Evolutionary conservation across 2,113 vertebrate species (phyloP), one percentile per base, ranked within the genome.

Genomic region (Salvator merianae): DNA sequence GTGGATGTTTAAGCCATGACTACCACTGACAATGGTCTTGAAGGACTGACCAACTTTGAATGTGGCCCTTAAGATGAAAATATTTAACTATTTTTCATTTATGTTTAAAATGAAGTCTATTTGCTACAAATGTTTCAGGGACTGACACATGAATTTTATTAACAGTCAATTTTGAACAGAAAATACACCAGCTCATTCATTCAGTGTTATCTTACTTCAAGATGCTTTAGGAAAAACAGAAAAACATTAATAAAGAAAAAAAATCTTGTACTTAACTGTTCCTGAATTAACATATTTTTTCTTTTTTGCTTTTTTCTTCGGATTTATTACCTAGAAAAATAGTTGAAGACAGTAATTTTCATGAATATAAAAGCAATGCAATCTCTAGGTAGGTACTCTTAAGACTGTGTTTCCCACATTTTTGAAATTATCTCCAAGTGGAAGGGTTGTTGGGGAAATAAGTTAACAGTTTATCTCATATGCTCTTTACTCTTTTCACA

Each of bases 261-360:
- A 90, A 92, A 79, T 55, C 36, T 82, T 89, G 69, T 86, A 97
- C 98, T 97, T 96, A 85, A 99, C 99, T 90, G 98, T 99, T 96
- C 99, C 99, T 91, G 99, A 99, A 96, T 99, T 99, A 84, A 96
- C 91, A 43, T 99, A 99, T 87, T 99, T 99, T 97, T 99, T 99
- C 97, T 99, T 99, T 95, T 97, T 99, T 70, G 94, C 97, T 94
- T 98, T 99, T 94, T 99, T 99, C 95, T 99, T 99, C 87, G 96
- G 97, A 96, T 99, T 99, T 95, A 99, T 94, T 94, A 99, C 99
- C 99, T 99, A 85, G 66, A 94, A 95, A 87, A 78, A 73, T 2
- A 94, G 71, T 93, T 8, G 92, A 90, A 53, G 59, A 78, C 30
- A 28, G 80, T 55, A 90, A 63, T 0, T 53, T 55, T 86, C 59